A percentile compares a stretch with the other conserved stretches of the same genome.
These are phyloP conservation scores for Masnerella sp. DNA, from an alignment of 2,888 invertebrate species.

Conservation along the genomic window DNA sequence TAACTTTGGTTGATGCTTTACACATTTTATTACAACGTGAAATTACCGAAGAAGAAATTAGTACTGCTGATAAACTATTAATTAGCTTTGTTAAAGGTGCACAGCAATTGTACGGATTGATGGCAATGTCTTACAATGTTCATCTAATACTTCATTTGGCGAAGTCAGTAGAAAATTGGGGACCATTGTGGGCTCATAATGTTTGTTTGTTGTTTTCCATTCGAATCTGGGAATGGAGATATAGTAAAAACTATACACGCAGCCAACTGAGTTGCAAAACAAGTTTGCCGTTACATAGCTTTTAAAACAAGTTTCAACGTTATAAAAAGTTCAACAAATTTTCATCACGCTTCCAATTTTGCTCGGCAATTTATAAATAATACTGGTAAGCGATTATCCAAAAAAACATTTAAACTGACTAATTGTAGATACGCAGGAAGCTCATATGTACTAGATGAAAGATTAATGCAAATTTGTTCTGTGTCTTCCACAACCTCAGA, in stretches of 20 bases:
- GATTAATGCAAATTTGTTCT: neutral
- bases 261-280: conserved; percentile 13
- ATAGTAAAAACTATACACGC: conserved; percentile 22
- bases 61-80: conserved; percentile 24
- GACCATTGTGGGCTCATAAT: conserved; percentile 37
- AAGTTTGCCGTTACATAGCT: conserved; percentile 9
- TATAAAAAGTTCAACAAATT: neutral
- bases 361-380: neutral
- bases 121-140: conserved; percentile 39
- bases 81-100: conserved; percentile 8
- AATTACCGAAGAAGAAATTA: neutral
- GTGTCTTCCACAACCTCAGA: neutral
- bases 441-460: neutral
- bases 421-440: neutral
- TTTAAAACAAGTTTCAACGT: neutral
- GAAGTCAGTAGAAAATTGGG: conserved; percentile 36
- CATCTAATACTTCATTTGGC: conserved; percentile 42
- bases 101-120: conserved; percentile 23
- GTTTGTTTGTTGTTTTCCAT: too few relatives aligned
- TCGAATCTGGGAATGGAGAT: conserved; percentile 26
- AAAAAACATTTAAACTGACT: neutral
- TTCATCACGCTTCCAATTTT: neutral
- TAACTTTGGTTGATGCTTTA: conserved; percentile 10
- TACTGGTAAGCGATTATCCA: neutral
- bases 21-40: conserved; percentile 5